phyloP scores from a whole-genome alignment of 2,113 vertebrate genomes.

The Zosterops hypoxanthus region DNA sequence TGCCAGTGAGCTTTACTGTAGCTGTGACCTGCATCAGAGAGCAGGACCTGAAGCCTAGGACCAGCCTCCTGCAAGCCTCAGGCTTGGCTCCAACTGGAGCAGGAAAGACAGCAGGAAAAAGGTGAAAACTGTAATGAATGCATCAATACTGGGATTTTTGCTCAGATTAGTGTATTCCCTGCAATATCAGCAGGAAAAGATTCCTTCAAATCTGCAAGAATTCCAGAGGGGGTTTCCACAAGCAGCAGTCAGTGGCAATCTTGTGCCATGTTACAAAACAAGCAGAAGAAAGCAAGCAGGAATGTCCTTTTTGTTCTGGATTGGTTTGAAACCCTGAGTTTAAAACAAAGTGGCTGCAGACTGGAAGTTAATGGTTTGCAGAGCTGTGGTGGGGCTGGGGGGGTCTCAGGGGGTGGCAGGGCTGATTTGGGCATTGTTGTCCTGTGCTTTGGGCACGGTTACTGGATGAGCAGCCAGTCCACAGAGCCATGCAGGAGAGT shows the following conservation, averaged over 20 bases:
- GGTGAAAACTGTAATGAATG: background rate
- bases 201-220: background rate
- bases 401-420: no score
- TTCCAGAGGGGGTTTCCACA: background rate
- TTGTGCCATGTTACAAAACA: background rate
- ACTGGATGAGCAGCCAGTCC: accelerated
- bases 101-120: background rate
- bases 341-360: background rate
- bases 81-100: background rate
- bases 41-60: background rate
- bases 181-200: background rate
- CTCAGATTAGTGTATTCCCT: background rate
- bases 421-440: background rate
- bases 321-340: background rate
- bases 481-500: background rate
- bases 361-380: background rate
- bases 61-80: background rate
- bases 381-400: background rate
- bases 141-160: background rate
- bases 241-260: accelerated
- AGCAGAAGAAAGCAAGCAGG: background rate
- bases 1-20: background rate
- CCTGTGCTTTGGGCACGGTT: background rate
- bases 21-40: background rate
- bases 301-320: background rate